phyloP scores from a whole-genome alignment of 2,113 vertebrate genomes.

The Trochalopteron elliotii region DNA sequence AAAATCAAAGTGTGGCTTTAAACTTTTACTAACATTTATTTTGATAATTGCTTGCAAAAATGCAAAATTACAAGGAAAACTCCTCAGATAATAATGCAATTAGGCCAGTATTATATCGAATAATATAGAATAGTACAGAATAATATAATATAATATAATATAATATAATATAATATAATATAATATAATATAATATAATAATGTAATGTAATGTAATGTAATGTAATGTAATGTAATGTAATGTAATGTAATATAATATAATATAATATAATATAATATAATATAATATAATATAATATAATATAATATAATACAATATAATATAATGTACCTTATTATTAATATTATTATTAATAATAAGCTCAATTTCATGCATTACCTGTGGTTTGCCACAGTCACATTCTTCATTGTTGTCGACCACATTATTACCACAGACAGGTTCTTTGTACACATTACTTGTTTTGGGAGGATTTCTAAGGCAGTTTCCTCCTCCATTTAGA shows the following conservation, averaged over 20 bases:
- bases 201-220: too few species aligned
- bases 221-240: too few species aligned
- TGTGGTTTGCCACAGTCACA: constrained; percentile 86
- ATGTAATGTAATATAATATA: too few species aligned
- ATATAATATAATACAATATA: too few species aligned
- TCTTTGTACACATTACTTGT: constrained; percentile 66
- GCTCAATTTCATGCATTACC: constrained; percentile 61
- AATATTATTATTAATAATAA: too few species aligned
- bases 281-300: too few species aligned
- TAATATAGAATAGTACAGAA: not conserved
- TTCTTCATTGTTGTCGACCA: constrained; percentile 80
- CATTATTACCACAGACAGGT: constrained; percentile 81
- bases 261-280: too few species aligned
- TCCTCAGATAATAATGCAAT: not conserved
- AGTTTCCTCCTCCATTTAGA: constrained; percentile 76
- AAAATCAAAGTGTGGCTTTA: not conserved
- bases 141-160: too few species aligned
- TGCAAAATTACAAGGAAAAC: not conserved
- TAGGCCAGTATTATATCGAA: not conserved
- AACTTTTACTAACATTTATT: not conserved
- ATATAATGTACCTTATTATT: too few species aligned
- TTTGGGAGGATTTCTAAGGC: constrained; percentile 82
- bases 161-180: too few species aligned
- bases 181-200: too few species aligned
- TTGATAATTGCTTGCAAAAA: not conserved